Base-by-base conservation (phyloP, 2,113 vertebrate species). In the Lontra canadensis region DNA sequence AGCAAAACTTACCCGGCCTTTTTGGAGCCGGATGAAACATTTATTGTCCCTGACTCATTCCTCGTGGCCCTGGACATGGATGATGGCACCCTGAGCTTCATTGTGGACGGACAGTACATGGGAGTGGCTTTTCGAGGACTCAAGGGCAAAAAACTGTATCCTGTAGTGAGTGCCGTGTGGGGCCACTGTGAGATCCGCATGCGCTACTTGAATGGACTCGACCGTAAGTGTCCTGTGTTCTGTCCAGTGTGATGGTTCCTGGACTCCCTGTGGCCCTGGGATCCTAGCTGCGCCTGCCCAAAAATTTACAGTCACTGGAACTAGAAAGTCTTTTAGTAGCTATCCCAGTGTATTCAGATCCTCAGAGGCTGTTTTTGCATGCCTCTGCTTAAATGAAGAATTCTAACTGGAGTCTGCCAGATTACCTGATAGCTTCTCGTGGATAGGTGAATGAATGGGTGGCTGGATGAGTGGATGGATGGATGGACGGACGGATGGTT, bases 111-210 rank as follows among this genome's bases (percentile, higher is more conserved):
- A 98, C 99, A 99, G 97, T 99, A 99, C 98, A 99, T 99, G 98
- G 99, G 99, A 4, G 99, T 99, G 52, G 99, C 99, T 0, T 99
- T 99, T 85, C 99, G 99, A 84, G 99, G 99, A 96, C 99, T 99
- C 91, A 99, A 99, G 90, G 99, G 99, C 98, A 99, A 99, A 82
- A 99, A 99, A 97, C 99, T 99, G 14, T 99, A 99, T 93, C 99
- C 99, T 0, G 99, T 99, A 86, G 99, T 99, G 83, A 99, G 99
- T 69, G 99, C 99, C 0, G 99, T 99, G 96, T 99, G 99, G 99
- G 99, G 99, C 98, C 99, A 99, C 99, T 99, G 99, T 98, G 99
- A 99, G 98, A 99, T 99, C 92, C 98, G 99, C 96, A 99, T 99
- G 99, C 99, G 99, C 98, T 99, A 99, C 99, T 99, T 99, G 98